Evolutionary conservation across 2,888 invertebrate genomes (phyloP).

Genomic region (Mythimna lalbum): DNA sequence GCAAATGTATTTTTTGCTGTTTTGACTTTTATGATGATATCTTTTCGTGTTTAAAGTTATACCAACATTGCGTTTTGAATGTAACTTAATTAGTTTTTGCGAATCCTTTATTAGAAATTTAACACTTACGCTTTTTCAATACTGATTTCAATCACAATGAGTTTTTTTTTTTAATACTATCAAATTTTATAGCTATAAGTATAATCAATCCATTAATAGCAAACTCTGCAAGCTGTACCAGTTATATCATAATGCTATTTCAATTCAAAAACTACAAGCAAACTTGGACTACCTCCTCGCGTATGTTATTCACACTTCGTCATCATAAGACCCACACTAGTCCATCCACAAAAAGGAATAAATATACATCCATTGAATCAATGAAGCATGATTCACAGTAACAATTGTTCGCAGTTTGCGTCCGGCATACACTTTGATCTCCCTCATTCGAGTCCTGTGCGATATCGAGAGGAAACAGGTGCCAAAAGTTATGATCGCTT

Average conservation of each 20-base stretch:
- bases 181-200: neutral
- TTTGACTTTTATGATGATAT: conserved; percentile 23
- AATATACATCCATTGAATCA: conserved; percentile 45
- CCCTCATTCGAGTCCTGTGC: conserved; percentile 28
- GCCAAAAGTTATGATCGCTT: conserved; percentile 55
- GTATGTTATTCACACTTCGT: neutral
- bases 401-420: conserved; percentile 62
- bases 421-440: conserved; percentile 63
- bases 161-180: neutral
- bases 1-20: conserved; percentile 21
- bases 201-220: too few species aligned
- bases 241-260: too few species aligned
- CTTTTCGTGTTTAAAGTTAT: neutral
- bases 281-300: neutral
- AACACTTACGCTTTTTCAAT: neutral
- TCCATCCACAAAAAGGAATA: conserved; percentile 46
- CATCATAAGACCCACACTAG: conserved; percentile 3
- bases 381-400: conserved; percentile 56
- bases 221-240: too few species aligned
- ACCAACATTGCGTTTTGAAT: neutral
- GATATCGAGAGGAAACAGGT: conserved; percentile 65
- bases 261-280: neutral
- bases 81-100: neutral
- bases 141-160: neutral
- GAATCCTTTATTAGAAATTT: neutral